A percentile compares a stretch with the other conserved stretches of the same genome.
phyloP scores from a whole-genome alignment of 2,113 vertebrate species.

The Melanocharis versteri region DNA sequence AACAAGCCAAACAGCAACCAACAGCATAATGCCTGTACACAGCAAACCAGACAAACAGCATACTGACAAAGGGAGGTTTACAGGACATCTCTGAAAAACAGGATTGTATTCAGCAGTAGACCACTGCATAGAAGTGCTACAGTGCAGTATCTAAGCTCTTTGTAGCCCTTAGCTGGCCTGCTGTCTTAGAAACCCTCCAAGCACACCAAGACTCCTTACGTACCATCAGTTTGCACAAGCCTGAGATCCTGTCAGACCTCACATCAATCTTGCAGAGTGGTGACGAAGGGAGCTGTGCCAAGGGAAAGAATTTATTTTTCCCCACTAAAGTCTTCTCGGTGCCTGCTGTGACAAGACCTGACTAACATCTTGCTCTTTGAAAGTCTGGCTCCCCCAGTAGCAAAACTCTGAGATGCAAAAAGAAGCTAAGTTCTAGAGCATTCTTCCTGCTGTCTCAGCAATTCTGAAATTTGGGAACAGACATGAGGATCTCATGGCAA shows the following conservation, averaged over 20 bases:
- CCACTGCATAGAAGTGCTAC: not conserved
- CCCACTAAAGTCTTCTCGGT: not conserved
- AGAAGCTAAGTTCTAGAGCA: not conserved
- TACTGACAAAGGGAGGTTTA: constrained; percentile 17
- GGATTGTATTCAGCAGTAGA: not conserved
- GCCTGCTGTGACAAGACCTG: not conserved
- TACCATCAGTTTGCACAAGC: not conserved
- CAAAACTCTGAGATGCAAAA: not conserved
- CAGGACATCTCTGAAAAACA: not conserved
- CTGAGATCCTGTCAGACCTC: not conserved
- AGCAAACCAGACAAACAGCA: not conserved
- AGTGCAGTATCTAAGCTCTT: not conserved
- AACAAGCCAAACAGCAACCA: not conserved
- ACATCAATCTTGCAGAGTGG: not conserved
- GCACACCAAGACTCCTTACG: not conserved
- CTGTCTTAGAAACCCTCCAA: not conserved
- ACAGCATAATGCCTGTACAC: not conserved
- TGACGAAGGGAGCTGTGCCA: not conserved
- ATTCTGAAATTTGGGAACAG: not conserved
- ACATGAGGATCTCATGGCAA: not conserved
- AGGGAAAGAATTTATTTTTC: not conserved
- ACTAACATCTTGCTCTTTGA: not conserved
- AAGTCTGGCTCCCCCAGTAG: not conserved
- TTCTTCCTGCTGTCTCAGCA: not conserved
- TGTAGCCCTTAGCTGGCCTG: not conserved